A percentile compares a stretch with the other conserved stretches of the same genome.
phyloP scores from a whole-genome alignment of 2,888 invertebrate genomes.

The Ophioninae sp. region DNA sequence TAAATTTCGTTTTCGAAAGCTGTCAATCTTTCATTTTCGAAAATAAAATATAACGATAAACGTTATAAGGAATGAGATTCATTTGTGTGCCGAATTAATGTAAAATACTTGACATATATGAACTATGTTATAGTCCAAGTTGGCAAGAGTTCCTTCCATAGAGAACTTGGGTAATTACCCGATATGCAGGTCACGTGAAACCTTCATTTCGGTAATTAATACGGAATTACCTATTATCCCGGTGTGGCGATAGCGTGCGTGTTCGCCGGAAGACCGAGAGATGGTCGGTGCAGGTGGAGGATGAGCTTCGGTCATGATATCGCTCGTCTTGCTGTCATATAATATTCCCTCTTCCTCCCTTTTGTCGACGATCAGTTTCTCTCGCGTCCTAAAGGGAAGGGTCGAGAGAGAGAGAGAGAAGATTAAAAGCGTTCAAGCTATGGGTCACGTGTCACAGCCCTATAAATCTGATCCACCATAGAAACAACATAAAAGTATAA shows the following conservation, averaged over 20 bases:
- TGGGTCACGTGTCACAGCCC: constrained; percentile 43
- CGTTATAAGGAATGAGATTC: too few relatives aligned
- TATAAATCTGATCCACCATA: constrained; percentile 37
- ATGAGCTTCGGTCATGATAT: constrained; percentile 45
- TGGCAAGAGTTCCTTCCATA: constrained; percentile 22
- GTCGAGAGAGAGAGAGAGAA: constrained; percentile 60
- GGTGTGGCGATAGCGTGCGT: constrained; percentile 40
- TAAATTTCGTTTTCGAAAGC: too few relatives aligned
- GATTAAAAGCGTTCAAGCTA: constrained; percentile 10
- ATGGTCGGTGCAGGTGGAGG: constrained; percentile 8
- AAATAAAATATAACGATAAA: too few relatives aligned
- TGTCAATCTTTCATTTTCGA: too few relatives aligned
- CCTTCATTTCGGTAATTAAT: constrained; percentile 61
- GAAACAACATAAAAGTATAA: constrained; percentile 30
- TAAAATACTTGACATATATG: background rate
- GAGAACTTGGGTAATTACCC: constrained; percentile 54
- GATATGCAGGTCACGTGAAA: constrained; percentile 54
- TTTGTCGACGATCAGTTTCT: constrained; percentile 31
- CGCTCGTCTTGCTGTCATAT: constrained; percentile 50
- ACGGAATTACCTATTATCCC: constrained; percentile 59
- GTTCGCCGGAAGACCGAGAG: constrained; percentile 20
- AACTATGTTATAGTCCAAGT: constrained; percentile 10
- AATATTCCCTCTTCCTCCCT: constrained; percentile 24
- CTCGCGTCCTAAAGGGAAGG: constrained; percentile 16
- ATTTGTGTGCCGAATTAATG: background rate